Conservation (phyloP, 1,140 invertebrate species). For the Temnothorax nylanderi region DNA sequence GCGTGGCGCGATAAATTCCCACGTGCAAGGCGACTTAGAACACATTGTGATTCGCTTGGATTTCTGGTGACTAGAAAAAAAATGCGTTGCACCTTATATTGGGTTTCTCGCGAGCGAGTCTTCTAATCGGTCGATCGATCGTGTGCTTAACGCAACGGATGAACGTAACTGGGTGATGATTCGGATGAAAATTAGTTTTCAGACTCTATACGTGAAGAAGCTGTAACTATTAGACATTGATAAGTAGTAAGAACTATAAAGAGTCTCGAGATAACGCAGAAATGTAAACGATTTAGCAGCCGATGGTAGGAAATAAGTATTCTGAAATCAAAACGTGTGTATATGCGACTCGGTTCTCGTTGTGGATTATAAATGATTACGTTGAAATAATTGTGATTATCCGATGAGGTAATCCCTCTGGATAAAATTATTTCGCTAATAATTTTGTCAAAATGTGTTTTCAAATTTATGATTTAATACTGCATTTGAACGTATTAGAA, state of each 20-base stretch:
- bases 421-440: background rate
- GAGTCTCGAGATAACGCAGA: background rate
- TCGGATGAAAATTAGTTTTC: background rate
- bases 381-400: background rate
- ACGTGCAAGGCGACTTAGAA: background rate
- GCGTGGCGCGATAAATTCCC: background rate
- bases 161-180: background rate
- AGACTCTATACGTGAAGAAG: too few species aligned
- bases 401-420: background rate
- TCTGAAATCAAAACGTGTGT: background rate
- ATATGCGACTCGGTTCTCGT: background rate
- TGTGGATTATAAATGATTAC: background rate
- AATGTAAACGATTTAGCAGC: background rate
- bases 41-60: conserved; percentile 39
- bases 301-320: background rate
- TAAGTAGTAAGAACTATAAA: conserved; percentile 10
- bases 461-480: background rate
- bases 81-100: background rate
- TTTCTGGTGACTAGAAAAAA: background rate
- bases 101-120: background rate
- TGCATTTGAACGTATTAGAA: background rate
- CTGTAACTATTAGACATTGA: conserved; percentile 12
- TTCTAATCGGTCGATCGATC: background rate
- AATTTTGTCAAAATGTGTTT: background rate
- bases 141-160: background rate